phyloP scores from a whole-genome alignment of 2,797 vertebrate species.

The Myotis vivesi region DNA sequence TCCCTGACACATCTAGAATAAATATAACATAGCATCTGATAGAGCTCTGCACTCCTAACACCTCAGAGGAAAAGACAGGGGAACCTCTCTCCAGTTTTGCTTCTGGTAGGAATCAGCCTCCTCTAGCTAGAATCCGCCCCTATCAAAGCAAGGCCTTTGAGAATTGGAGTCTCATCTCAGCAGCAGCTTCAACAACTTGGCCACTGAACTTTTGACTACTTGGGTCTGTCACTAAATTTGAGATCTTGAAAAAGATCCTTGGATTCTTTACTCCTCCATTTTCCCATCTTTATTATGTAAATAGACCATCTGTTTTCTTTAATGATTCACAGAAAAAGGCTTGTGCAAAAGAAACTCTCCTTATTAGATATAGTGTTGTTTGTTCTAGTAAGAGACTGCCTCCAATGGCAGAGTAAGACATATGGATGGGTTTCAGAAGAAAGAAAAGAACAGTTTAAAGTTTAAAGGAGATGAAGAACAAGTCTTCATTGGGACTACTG shows the following conservation, averaged over 20 bases:
- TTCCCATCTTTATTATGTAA: not conserved
- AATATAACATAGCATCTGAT: not conserved
- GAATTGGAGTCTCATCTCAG: not conserved
- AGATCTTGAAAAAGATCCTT: not conserved
- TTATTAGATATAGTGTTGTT: not conserved
- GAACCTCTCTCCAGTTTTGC: not conserved
- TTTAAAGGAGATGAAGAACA: conserved; percentile 19
- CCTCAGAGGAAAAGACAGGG: conserved; percentile 18
- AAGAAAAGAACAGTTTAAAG: not conserved
- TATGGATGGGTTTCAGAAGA: not conserved
- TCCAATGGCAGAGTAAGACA: not conserved
- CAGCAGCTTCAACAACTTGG: not conserved
- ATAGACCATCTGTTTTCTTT: not conserved
- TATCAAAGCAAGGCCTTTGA: not conserved
- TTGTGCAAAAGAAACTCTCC: not conserved
- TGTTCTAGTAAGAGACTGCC: not conserved
- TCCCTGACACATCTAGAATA: not conserved
- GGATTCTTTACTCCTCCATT: not conserved
- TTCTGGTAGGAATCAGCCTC: not conserved
- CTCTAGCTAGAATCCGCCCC: not conserved
- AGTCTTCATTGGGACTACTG: not conserved
- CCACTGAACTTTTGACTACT: not conserved
- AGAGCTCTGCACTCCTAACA: conserved; percentile 1
- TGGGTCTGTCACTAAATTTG: not conserved
- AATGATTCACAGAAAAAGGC: conserved; percentile 1